These are phyloP conservation scores for Diogma glabrata DNA, from an alignment of 2,888 invertebrate species.

Conservation along the genomic window DNA sequence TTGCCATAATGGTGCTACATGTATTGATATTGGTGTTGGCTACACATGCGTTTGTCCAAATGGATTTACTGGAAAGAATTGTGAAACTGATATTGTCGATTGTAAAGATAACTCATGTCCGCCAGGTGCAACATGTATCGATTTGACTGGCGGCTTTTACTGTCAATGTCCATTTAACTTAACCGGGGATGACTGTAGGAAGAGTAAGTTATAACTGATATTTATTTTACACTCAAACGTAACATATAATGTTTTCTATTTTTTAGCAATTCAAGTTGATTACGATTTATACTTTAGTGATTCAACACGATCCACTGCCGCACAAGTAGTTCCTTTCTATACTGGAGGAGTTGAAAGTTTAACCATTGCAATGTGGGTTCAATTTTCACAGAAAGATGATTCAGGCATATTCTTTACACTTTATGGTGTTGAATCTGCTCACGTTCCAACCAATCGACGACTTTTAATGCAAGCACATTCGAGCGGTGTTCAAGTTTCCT, in stretches of 20 bases:
- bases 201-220: slow-evolving; percentile 51
- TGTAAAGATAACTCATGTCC: slow-evolving; percentile 92
- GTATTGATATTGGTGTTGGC: slow-evolving; percentile 72
- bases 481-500: slow-evolving; percentile 81
- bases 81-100: slow-evolving; percentile 81
- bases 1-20: slow-evolving; percentile 90
- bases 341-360: slow-evolving; percentile 64
- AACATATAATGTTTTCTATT: slow-evolving; percentile 18
- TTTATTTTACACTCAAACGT: neutral
- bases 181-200: slow-evolving; percentile 92
- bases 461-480: slow-evolving; percentile 85
- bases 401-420: slow-evolving; percentile 89
- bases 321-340: slow-evolving; percentile 84
- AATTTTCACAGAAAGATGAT: slow-evolving; percentile 83
- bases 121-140: slow-evolving; percentile 85
- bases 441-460: slow-evolving; percentile 63
- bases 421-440: slow-evolving; percentile 75
- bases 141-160: slow-evolving; percentile 80
- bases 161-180: slow-evolving; percentile 96
- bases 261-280: slow-evolving; percentile 90
- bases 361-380: slow-evolving; percentile 93
- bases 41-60: slow-evolving; percentile 79
- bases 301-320: slow-evolving; percentile 77
- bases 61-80: slow-evolving; percentile 69
- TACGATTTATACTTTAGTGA: slow-evolving; percentile 95